Base-by-base conservation (phyloP, 1,140 invertebrate species). In the Thalassaphorura encarpata region DNA sequence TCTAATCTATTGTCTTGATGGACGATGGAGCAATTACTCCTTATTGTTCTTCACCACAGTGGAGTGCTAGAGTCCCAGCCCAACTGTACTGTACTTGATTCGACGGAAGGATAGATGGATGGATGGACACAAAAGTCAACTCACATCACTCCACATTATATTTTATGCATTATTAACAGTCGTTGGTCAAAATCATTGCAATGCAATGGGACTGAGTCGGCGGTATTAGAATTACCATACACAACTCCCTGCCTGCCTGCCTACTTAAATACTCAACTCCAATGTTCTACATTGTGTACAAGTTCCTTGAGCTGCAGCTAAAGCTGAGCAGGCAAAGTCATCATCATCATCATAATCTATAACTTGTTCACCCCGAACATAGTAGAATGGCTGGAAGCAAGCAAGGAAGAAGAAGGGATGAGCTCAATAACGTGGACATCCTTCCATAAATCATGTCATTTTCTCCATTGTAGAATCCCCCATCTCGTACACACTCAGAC, bases 391-490 rank as follows among this genome's bases (percentile, higher is more conserved):
- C 16, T 28, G 48, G 51, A 45, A 48, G 52, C 21, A 45, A 58
- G 40, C 47, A 21, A 28, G 49, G 33, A 39, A 29, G 45, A 33
- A 47, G 54, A 41, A 59, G 52, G 54, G 59, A 57, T 56, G 54
- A 61, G 59, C 56, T 62, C 55, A 62, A 62, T 61, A 57, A 54
- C 47, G 51, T 61, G 59, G 54, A 61, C 59, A 61, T 61, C 54
- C 54, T 60, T 55, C 56, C 56, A 62, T 62, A 62, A 62, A 62
- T 62, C 60, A 62, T 62, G 60, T 62, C 60, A 62, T 62, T 62
- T 58, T n/a, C 28, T 27, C 54, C 40, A 61, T 56, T 61, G 59
- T 61, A 54, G 40, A 55, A 52, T 33, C 33, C 47, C 27, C 27
- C 31, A 49, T n/a, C 39, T 40, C 18, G 48, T 19, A 51, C 47